These are phyloP conservation scores for Sorex maritimensis DNA, from an alignment of 2,797 vertebrate species.

Conservation along the genomic window DNA sequence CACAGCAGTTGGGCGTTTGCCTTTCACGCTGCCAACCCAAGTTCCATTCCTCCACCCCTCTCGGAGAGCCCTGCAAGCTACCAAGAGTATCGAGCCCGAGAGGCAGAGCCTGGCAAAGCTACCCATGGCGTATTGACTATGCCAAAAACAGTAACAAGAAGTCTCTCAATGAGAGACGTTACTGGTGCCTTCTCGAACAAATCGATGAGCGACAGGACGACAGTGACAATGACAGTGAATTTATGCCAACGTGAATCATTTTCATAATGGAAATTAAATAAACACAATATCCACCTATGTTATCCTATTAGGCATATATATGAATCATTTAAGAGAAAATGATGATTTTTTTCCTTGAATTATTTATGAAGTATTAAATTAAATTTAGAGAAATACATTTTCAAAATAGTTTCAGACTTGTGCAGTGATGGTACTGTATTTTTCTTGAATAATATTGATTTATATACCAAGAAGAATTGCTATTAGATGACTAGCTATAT, in stretches of 20 bases:
- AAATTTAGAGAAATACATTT: slow-evolving; percentile 30
- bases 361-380: not conserved
- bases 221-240: too few relatives aligned
- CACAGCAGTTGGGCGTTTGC: too few relatives aligned
- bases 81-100: too few relatives aligned
- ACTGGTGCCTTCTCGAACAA: too few relatives aligned
- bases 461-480: not conserved
- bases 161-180: too few relatives aligned
- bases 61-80: too few relatives aligned
- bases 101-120: too few relatives aligned
- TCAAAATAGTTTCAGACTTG: not conserved
- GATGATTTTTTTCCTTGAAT: not conserved
- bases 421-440: not conserved
- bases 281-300: not conserved
- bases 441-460: slow-evolving; percentile 16
- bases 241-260: not conserved
- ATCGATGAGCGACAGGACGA: too few relatives aligned
- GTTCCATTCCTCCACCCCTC: too few relatives aligned
- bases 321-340: not conserved
- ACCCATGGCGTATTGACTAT: too few relatives aligned
- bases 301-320: not conserved
- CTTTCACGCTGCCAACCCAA: too few relatives aligned
- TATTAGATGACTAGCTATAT: not conserved
- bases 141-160: too few relatives aligned
- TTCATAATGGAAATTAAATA: not conserved